Conservation (phyloP, 2,113 vertebrate species). For the Merops nubicus region DNA sequence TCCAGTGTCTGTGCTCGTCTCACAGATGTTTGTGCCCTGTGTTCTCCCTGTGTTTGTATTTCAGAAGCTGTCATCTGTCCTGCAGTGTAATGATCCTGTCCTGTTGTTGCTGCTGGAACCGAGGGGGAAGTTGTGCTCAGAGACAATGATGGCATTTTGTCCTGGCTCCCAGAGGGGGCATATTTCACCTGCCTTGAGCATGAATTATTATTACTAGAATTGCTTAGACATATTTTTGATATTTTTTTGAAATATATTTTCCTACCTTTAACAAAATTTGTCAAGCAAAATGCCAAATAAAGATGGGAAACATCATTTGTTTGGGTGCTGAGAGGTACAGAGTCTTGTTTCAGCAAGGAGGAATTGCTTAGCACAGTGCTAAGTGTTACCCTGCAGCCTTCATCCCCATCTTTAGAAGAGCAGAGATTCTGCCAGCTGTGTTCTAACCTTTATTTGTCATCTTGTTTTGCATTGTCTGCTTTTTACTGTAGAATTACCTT, state of each 20-base stretch:
- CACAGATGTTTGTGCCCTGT: background rate
- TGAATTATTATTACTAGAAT: background rate
- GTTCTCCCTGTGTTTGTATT: background rate
- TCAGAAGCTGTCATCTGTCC: background rate
- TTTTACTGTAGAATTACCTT: background rate
- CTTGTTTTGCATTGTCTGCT: background rate
- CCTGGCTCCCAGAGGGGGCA: background rate
- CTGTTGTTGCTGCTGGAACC: background rate
- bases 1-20: background rate
- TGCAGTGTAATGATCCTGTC: accelerated
- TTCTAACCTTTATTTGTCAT: background rate
- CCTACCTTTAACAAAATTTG: background rate
- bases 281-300: background rate
- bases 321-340: background rate
- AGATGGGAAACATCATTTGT: background rate
- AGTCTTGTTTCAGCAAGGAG: background rate
- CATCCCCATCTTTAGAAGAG: background rate
- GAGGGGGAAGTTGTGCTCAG: background rate
- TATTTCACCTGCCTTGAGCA: background rate
- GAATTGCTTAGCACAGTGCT: background rate
- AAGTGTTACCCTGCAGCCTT: background rate
- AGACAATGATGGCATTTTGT: background rate
- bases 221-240: too few relatives aligned
- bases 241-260: background rate
- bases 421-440: background rate